phyloP scores from a whole-genome alignment of 2,888 invertebrate species.

The Dasysyrphus tricinctus region DNA sequence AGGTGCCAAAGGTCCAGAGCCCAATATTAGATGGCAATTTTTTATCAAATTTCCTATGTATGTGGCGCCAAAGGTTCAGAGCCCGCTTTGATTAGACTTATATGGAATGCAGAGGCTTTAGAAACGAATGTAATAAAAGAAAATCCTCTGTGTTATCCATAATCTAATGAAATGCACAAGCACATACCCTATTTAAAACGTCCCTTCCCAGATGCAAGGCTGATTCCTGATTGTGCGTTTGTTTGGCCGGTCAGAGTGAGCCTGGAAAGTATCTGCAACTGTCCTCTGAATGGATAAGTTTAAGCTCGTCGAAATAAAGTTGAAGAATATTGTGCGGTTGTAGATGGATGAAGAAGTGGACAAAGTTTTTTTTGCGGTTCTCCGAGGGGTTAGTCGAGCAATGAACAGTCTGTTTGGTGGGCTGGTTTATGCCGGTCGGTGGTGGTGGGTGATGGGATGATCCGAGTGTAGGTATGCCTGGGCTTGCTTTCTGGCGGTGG shows the following conservation, averaged over 20 bases:
- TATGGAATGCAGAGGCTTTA: no score
- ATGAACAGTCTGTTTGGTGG: slow-evolving; percentile 47
- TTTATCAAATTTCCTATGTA: no score
- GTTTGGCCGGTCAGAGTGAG: neutral
- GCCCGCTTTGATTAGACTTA: no score
- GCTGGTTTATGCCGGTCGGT: slow-evolving; percentile 38
- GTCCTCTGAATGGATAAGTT: slow-evolving; percentile 36
- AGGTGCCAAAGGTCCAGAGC: no score
- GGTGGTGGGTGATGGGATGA: no score
- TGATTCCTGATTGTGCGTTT: slow-evolving; percentile 47
- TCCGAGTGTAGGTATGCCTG: slow-evolving; percentile 23
- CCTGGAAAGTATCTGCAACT: slow-evolving; percentile 8
- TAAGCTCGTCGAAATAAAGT: slow-evolving; percentile 49
- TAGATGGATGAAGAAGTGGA: slow-evolving; percentile 30
- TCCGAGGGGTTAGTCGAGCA: slow-evolving; percentile 17
- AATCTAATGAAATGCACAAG: no score
- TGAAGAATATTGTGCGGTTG: slow-evolving; percentile 59
- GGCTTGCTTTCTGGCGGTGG: slow-evolving; percentile 56
- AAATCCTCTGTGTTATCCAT: neutral
- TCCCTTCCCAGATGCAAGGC: slow-evolving; percentile 39
- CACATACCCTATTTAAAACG: slow-evolving; percentile 2
- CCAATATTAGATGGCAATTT: no score
- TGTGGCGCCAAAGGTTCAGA: no score
- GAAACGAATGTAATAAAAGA: no score
- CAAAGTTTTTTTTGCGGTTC: slow-evolving; percentile 62